Evolutionary conservation across 2,888 invertebrate genomes (phyloP).

Genomic region (Eulithis prunata): DNA sequence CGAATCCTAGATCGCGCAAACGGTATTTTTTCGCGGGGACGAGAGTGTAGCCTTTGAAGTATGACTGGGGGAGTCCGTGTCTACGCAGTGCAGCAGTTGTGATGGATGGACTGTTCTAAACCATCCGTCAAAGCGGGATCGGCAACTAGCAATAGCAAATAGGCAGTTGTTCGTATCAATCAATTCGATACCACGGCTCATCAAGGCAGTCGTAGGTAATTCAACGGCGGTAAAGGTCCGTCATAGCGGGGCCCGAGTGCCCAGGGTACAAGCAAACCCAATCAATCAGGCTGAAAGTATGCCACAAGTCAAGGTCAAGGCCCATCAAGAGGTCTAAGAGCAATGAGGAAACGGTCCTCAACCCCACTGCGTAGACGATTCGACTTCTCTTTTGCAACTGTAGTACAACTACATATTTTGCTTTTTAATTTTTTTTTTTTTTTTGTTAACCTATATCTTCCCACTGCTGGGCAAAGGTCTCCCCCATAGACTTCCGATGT

Average conservation of each 20-base stretch:
- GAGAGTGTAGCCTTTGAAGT: no score
- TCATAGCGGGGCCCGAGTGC: neutral
- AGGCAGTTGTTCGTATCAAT: slow-evolving; percentile 16
- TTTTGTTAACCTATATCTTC: no score
- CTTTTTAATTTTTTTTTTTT: no score
- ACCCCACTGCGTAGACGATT: slow-evolving; percentile 26
- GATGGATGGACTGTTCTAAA: slow-evolving; percentile 25
- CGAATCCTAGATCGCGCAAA: slow-evolving; percentile 24
- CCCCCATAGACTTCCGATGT: no score
- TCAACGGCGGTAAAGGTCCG: slow-evolving; percentile 4
- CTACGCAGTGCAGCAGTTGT: slow-evolving; percentile 27
- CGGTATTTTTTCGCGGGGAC: slow-evolving; percentile 3
- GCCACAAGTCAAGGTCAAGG: slow-evolving; percentile 12
- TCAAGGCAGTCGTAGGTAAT: slow-evolving; percentile 12
- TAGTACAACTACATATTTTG: no score
- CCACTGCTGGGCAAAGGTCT: no score
- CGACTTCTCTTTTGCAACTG: slow-evolving; percentile 15
- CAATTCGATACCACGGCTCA: slow-evolving; percentile 12
- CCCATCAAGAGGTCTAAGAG: neutral
- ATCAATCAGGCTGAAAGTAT: slow-evolving; percentile 20
- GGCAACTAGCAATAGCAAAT: slow-evolving; percentile 4
- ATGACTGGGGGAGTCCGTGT: slow-evolving; percentile 27
- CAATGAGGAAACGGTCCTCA: slow-evolving; percentile 21
- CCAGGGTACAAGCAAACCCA: slow-evolving; percentile 9
- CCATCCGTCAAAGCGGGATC: slow-evolving; percentile 14